Evolutionary conservation across 2,797 vertebrate species (phyloP), one percentile per base, ranked within the genome.

Genomic region (Helostoma temminkii): DNA sequence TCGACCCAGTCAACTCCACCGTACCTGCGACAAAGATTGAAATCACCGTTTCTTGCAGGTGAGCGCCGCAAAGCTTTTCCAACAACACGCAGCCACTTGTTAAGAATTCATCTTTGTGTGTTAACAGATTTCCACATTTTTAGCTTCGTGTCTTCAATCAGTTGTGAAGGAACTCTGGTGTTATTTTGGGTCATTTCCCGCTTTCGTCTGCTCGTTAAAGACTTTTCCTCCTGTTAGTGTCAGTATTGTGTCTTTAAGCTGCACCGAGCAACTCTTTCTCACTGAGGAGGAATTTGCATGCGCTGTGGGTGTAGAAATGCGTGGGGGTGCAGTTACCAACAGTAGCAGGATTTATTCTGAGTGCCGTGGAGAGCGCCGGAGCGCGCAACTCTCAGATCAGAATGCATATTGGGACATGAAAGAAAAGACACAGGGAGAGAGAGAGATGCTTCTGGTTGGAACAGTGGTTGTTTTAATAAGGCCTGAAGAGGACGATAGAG

Each of bases 11-110:
- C 56, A 80, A 94, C 88, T 93, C 91, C 89, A 94, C 80, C 67
- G 96, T 96, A 61, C 96, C 96, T 39, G 96, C 96, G 62, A 98
- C 97, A 47, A 98, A 98, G 91, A 97, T 97, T 71, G 97, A 98
- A 85, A 91, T 98, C 78, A 97, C 95, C 22, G 96, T 96, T 3
- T 98, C 96, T 18, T 98, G 96, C 94, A 95, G 96, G 97, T 98
- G 90, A 93, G 94, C 26, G 2, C 1, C 37, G 37, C 18, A 18
- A 5, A 25, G 46, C 3, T 4, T 10, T 12, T 19, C 7, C 11
- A 1, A 14, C 12, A 8, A 0, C 2, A 6, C 14, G 10, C 14
- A 41, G 3, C 18, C 6, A 18, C 39, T 19, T n/a, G 2, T 42
- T 7, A 19, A 42, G 6, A 16, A 2, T 42, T 42, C 41, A 42